phyloP scores from a whole-genome alignment of 1,140 invertebrate genomes.

The Probaryconus sp. region DNA sequence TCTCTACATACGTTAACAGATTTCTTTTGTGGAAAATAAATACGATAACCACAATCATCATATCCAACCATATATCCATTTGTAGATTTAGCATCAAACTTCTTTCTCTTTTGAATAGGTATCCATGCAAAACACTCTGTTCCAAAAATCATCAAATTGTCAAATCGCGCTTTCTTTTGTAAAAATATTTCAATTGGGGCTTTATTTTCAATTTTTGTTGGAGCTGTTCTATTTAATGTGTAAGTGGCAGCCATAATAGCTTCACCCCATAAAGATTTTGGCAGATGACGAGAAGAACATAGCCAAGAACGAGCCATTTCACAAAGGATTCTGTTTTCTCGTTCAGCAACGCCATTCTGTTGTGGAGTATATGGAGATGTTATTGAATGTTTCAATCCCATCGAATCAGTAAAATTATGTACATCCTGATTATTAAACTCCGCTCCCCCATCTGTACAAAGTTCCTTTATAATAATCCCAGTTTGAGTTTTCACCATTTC shows the following conservation, averaged over 20 bases:
- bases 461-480: background rate
- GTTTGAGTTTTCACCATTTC: background rate
- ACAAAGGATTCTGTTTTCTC: constrained; percentile 7
- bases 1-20: background rate
- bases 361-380: constrained; percentile 2
- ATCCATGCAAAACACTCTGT: constrained; percentile 3
- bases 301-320: constrained; percentile 5
- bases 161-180: background rate
- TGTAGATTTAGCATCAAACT: constrained; percentile 6
- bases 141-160: constrained; percentile 1
- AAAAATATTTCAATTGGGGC: background rate
- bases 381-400: background rate
- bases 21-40: background rate
- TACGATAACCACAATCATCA: background rate
- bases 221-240: constrained; percentile 3
- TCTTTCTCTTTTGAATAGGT: background rate
- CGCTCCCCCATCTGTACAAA: background rate
- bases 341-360: constrained; percentile 5
- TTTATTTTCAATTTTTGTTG: background rate
- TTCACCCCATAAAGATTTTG: constrained; percentile 8
- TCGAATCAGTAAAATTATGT: background rate
- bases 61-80: constrained; percentile 8
- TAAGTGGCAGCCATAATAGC: background rate
- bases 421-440: constrained; percentile 2
- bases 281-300: background rate